phyloP scores from a whole-genome alignment of 1,140 invertebrate genomes.

The Drosophila kohkoa region DNA sequence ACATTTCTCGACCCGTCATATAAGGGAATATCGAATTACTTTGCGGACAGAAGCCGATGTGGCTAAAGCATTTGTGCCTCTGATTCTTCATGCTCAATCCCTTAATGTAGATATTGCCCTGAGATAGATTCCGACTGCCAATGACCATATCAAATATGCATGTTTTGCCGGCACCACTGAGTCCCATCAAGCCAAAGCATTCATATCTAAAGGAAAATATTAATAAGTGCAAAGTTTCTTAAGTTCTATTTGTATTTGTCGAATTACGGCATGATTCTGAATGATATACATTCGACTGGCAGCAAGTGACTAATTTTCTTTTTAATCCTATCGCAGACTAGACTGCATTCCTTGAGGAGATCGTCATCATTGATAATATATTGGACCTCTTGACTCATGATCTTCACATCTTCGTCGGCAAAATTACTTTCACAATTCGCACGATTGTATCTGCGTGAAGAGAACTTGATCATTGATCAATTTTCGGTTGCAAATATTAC shows the following conservation, averaged over 20 bases:
- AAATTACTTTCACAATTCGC: background rate
- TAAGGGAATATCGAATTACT: slow-evolving; percentile 88
- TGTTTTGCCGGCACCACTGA: slow-evolving; percentile 94
- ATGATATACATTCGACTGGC: slow-evolving; percentile 37
- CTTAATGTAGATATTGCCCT: slow-evolving; percentile 51
- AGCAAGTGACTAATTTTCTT: background rate
- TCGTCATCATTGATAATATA: background rate
- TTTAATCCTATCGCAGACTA: slow-evolving; percentile 26
- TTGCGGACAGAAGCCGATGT: slow-evolving; percentile 93
- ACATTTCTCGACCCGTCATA: slow-evolving; percentile 62
- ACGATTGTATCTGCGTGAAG: background rate
- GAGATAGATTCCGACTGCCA: slow-evolving; percentile 84
- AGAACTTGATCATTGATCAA: background rate
- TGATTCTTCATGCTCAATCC: slow-evolving; percentile 35
- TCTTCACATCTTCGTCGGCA: slow-evolving; percentile 20
- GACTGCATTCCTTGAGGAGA: background rate
- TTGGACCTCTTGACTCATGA: background rate
- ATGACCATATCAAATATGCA: slow-evolving; percentile 93
- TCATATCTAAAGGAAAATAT: slow-evolving; percentile 85
- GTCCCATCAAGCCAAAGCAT: slow-evolving; percentile 93
- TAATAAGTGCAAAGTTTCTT: background rate
- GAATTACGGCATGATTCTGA: slow-evolving; percentile 40
- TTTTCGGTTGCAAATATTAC: background rate
- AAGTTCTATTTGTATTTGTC: background rate
- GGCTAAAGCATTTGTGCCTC: background rate